These are phyloP conservation scores for Agrenia bidenticulata DNA, from an alignment of 2,888 invertebrate genomes.

Conservation along the genomic window DNA sequence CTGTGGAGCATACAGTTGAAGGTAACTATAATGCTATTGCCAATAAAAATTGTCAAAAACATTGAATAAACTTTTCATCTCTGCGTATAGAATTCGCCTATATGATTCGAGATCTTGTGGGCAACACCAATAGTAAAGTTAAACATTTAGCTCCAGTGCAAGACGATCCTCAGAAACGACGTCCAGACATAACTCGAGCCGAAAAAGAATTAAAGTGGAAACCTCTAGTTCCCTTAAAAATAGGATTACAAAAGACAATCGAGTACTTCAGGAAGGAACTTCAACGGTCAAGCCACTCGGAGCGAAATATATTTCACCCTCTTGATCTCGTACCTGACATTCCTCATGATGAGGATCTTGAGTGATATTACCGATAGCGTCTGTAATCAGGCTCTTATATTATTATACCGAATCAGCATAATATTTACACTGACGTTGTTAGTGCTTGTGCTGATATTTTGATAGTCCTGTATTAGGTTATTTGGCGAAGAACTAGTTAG, in stretches of 20 bases:
- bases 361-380: no score
- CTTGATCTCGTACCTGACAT: constrained; percentile 35
- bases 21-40: constrained; percentile 59
- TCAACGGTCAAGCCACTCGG: constrained; percentile 60
- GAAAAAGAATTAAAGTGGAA: constrained; percentile 83
- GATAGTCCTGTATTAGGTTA: no score
- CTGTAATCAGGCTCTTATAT: no score
- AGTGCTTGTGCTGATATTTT: no score
- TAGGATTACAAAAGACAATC: constrained; percentile 87
- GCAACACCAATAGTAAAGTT: constrained; percentile 76
- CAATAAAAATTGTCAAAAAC: neutral
- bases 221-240: constrained; percentile 78
- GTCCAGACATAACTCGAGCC: constrained; percentile 90
- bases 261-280: constrained; percentile 91
- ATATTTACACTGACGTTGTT: no score
- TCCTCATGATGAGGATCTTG: no score
- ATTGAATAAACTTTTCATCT: constrained; percentile 1
- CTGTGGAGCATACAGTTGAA: constrained; percentile 94
- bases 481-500: no score
- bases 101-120: constrained; percentile 80
- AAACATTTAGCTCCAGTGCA: constrained; percentile 81
- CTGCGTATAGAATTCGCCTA: constrained; percentile 72
- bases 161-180: constrained; percentile 93
- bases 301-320: constrained; percentile 58
- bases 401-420: no score